Conservation (phyloP, 1,140 invertebrate species). For the Drosophila watanabei region DNA sequence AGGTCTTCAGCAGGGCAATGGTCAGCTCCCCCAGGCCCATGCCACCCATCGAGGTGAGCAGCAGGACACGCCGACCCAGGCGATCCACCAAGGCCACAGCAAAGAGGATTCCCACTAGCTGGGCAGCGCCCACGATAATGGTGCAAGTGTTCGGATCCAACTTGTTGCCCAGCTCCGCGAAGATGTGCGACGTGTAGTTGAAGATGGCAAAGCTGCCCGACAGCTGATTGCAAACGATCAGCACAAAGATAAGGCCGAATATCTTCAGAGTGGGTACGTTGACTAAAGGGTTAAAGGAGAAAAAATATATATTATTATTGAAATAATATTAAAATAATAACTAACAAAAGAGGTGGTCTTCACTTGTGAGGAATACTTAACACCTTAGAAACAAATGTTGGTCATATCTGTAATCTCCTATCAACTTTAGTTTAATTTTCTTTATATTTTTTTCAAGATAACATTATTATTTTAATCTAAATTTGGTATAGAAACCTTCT, state of each 20-base stretch:
- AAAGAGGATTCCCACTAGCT: slow-evolving; percentile 63
- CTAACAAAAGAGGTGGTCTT: neutral
- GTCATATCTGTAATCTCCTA: neutral
- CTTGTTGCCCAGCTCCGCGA: slow-evolving; percentile 87
- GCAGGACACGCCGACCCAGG: slow-evolving; percentile 58
- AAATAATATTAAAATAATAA: neutral
- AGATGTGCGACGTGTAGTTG: slow-evolving; percentile 88
- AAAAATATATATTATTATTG: neutral
- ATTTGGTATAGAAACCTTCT: too few species aligned
- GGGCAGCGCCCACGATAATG: slow-evolving; percentile 89
- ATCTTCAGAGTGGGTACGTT: slow-evolving; percentile 58
- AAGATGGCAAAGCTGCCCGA: slow-evolving; percentile 87
- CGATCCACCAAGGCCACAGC: slow-evolving; percentile 63
- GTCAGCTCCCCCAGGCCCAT: slow-evolving; percentile 56
- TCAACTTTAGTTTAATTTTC: neutral
- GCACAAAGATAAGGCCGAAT: slow-evolving; percentile 66
- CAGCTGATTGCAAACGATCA: slow-evolving; percentile 65
- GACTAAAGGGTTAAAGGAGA: slow-evolving; percentile 26
- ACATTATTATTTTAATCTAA: neutral
- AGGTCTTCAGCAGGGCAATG: slow-evolving; percentile 50
- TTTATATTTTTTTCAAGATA: neutral
- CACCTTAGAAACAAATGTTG: neutral
- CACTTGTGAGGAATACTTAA: neutral
- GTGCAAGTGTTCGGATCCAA: slow-evolving; percentile 88
- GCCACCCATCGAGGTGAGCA: slow-evolving; percentile 65